Evolutionary conservation across 2,888 invertebrate genomes (phyloP), one percentile per base, ranked within the genome.

Genomic region (Oligia latruncula): DNA sequence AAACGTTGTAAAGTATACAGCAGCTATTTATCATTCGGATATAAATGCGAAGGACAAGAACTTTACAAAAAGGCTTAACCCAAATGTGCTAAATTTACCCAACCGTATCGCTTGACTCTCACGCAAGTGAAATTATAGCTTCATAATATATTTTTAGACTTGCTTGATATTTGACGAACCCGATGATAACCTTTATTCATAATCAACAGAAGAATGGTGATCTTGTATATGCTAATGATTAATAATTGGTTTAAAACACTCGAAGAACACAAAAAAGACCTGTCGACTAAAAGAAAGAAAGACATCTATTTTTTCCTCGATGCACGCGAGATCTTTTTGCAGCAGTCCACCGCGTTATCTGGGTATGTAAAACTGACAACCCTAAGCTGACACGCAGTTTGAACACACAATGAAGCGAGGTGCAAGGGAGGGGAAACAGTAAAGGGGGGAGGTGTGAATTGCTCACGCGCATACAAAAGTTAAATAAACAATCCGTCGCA

Each of bases 391-490:
- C 89, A 92, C 91, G 93, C 90, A 87, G 87, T 87, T 90, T 92
- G 90, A 86, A 77, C 91, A 89, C 90, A 93, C 92, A 93, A 94
- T 92, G 93, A 92, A 92, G 90, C 92, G 92, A 90, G 88, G 88
- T 88, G 89, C 77, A 68, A 86, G 80, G 74, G 83, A 80, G 82
- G 77, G 74, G 77, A 62, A 66, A 49, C 66, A 66, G 23, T 17
- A 35, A 81, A 68, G 82, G 82, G 85, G 88, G 86, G 90, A 93
- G 91, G 95, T 95, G 95, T 94, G 92, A 95, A 94, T 91, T 92
- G 93, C 90, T 92, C 92, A 87, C 92, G 90, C 93, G 91, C 89
- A 90, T 80, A 91, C 91, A 92, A 92, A 91, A 92, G 90, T 90
- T 89, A 90, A 91, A 91, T 81, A 81, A 81, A 93, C 91, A 92